Evolutionary conservation across 1,140 invertebrate species (phyloP), one percentile per base, ranked within the genome.

Genomic region (Drosophila ogumai): DNA sequence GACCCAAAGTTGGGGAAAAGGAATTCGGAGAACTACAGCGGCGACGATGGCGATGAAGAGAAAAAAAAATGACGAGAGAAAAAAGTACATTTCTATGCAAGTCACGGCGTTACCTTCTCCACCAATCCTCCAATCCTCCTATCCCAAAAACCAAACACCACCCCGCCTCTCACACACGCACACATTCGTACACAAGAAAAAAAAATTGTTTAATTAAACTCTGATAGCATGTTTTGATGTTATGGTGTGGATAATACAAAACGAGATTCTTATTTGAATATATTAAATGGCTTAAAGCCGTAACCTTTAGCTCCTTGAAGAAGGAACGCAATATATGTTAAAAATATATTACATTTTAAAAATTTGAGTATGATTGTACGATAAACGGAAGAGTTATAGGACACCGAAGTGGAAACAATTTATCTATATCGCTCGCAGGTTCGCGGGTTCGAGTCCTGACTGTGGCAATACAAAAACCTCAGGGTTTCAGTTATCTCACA

Each of bases 41-140:
- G 47, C 49, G 63, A 64, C 57, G 40, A 47, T 19, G 54, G 57
- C 52, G 47, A 50, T 32, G 54, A 55, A n/a, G 19, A 25, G 34
- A 54, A 55, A 55, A 59, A 43, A 55, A 41, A 61, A 55, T 41
- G 17, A 6, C 43, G 22, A 55, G 47, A 49, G 31, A 47, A 47
- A 77, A 78, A 59, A 63, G 52, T 65, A 72, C 41, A 88, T 88
- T 88, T 81, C 85, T 85, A 88, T 88, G 85, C 85, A 90, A 88
- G 85, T 88, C 85, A 88, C 85, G 85, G 69, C 74, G 61, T 65
- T 47, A 69, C 47, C 66, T 69, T 49, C 68, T 34, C 43, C 55
- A 31, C 38, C 61, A 49, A 57, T 58, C 69, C 49, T 46, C 40
- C 75, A 58, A 58, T 58, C 43, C 43, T 44, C 52, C 22, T 55